Evolutionary conservation across 23 tunicate genomes (phyloP).

Genomic region (Ciona savignyi): DNA sequence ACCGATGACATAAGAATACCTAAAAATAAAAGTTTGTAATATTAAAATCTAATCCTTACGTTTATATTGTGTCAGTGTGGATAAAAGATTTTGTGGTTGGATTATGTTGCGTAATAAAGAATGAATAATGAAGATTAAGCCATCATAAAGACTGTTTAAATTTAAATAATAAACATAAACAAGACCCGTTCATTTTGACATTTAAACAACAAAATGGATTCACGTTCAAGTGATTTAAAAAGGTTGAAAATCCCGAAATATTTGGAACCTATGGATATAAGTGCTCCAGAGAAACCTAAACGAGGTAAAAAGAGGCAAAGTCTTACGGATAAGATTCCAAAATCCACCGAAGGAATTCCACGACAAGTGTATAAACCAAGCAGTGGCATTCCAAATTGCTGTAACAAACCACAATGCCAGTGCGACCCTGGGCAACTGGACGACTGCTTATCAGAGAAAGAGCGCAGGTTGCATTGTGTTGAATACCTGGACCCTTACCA

Average conservation of each 20-base stretch:
- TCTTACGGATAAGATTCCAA: neutral
- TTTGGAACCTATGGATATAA: conserved; percentile 15
- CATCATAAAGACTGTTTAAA: too few relatives aligned
- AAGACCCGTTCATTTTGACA: too few relatives aligned
- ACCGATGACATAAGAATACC: conserved; percentile 77
- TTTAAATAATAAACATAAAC: too few relatives aligned
- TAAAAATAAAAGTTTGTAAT: too few relatives aligned
- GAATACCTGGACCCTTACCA: conserved; percentile 22
- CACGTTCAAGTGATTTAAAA: conserved; percentile 1
- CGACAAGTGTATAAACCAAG: neutral
- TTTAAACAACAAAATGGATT: conserved; percentile 1
- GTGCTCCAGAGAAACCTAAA: neutral
- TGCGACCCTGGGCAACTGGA: conserved; percentile 15
- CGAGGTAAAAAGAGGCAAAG: neutral
- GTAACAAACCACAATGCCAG: conserved; percentile 4
- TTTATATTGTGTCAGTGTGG: too few relatives aligned
- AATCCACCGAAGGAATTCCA: neutral
- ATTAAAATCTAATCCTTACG: too few relatives aligned
- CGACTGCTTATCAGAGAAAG: conserved; percentile 15
- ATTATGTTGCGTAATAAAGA: too few relatives aligned
- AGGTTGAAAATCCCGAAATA: conserved; percentile 13
- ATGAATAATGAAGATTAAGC: too few relatives aligned
- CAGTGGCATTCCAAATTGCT: neutral
- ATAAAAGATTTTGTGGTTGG: too few relatives aligned
- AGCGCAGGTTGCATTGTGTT: neutral